These are phyloP conservation scores for Seriola dumerili DNA, from an alignment of 2,113 vertebrate species.

Conservation along the genomic window DNA sequence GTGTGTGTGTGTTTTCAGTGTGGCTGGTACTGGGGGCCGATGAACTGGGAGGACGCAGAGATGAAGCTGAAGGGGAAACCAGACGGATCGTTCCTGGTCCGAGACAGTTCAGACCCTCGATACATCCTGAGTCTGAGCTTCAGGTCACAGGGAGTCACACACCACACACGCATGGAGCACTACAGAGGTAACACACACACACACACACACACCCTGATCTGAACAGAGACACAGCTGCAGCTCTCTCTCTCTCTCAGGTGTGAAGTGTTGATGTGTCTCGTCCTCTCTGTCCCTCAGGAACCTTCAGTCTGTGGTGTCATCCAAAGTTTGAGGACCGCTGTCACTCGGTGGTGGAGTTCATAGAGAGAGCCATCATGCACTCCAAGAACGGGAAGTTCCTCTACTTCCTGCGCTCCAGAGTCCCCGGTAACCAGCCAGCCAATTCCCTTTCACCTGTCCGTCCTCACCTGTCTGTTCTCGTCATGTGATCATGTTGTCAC, in stretches of 20 bases:
- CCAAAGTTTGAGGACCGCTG: constrained; percentile 96
- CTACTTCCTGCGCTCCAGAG: constrained; percentile 93
- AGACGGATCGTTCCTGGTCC: constrained; percentile 95
- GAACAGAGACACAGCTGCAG: too few species aligned
- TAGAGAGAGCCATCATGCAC: constrained; percentile 94
- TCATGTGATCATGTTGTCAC: too few species aligned
- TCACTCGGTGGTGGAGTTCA: constrained; percentile 96
- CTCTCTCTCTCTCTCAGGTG: too few species aligned
- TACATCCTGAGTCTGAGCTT: constrained; percentile 99
- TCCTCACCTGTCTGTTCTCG: too few species aligned
- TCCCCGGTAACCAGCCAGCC: constrained; percentile 87
- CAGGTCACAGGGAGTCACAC: constrained; percentile 92
- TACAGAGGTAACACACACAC: constrained; percentile 73
- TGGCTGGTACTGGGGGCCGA: constrained; percentile 95
- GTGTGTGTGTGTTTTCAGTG: constrained; percentile 78
- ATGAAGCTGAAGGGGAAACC: constrained; percentile 97
- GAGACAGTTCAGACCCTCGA: constrained; percentile 96
- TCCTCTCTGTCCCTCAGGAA: constrained; percentile 78
- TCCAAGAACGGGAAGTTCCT: constrained; percentile 95
- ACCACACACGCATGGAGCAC: constrained; percentile 83
- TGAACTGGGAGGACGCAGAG: constrained; percentile 93
- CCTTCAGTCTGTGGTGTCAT: constrained; percentile 96
- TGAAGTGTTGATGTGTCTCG: too few species aligned
- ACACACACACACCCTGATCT: neutral
- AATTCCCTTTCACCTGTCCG: neutral